phyloP scores from a whole-genome alignment of 2,797 vertebrate species.

The Sternotherus odoratus region DNA sequence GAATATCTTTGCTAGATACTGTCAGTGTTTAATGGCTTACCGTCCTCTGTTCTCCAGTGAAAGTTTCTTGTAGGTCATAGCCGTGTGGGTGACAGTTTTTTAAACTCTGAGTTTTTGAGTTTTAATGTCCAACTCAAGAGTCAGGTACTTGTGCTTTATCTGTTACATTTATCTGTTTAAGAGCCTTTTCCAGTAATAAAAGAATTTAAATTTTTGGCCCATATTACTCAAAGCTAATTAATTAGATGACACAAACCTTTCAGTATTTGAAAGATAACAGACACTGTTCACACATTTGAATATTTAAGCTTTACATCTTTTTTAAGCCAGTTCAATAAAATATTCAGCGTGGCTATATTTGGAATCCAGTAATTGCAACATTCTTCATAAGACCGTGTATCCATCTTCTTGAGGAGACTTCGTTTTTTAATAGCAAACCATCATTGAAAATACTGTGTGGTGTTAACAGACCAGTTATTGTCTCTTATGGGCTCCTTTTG shows the following conservation, averaged over 20 bases:
- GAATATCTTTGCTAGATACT: background rate
- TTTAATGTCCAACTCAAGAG: background rate
- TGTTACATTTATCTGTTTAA: background rate
- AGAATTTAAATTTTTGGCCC: background rate
- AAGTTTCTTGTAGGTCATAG: background rate
- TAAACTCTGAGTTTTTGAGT: background rate
- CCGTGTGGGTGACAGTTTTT: background rate
- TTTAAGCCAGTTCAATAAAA: background rate
- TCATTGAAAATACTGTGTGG: background rate
- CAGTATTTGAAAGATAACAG: background rate
- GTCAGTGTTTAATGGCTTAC: background rate
- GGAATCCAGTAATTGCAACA: background rate
- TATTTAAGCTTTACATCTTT: constrained; percentile 15
- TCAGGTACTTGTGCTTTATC: background rate
- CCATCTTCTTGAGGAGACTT: background rate
- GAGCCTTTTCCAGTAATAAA: background rate
- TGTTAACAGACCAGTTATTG: constrained; percentile 21
- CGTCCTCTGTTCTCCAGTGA: background rate
- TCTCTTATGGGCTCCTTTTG: constrained; percentile 21
- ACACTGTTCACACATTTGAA: fast-evolving
- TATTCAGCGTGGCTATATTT: fast-evolving
- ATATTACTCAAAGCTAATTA: background rate
- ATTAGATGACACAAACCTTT: background rate
- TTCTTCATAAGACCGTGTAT: background rate
- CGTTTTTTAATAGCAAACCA: background rate